Conservation (phyloP, 2,888 invertebrate species). For the Epicampocera succincta region DNA sequence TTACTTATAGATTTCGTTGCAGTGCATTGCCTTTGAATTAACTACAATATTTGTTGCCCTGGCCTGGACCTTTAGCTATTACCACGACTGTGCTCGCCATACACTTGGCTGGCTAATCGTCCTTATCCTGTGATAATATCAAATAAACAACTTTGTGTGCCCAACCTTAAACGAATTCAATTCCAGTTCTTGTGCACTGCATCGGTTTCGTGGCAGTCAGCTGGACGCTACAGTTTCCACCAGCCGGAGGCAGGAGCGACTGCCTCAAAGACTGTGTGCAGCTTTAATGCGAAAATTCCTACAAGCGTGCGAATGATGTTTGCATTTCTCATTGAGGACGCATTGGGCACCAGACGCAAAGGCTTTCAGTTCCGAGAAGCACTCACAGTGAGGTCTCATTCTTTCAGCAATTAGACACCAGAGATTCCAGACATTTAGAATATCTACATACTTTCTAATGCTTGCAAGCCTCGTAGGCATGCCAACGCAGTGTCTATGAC, state of each 20-base stretch:
- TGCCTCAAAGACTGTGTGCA: slow-evolving; percentile 17
- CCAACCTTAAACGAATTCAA: neutral
- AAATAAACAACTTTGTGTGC: neutral
- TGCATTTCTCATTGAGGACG: slow-evolving; percentile 11
- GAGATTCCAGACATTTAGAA: slow-evolving; percentile 19
- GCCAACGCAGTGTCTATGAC: neutral
- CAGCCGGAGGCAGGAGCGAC: slow-evolving; percentile 9
- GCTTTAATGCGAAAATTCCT: slow-evolving; percentile 39
- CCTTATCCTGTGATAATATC: neutral
- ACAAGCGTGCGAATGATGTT: neutral
- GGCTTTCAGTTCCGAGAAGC: slow-evolving; percentile 18
- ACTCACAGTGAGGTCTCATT: slow-evolving; percentile 36
- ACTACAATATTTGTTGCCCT: too few relatives aligned
- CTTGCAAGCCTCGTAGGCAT: neutral
- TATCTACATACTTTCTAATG: neutral
- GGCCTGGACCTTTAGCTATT: neutral
- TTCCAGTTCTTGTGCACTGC: slow-evolving; percentile 2
- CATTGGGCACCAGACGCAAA: too few relatives aligned
- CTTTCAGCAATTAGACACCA: slow-evolving; percentile 19
- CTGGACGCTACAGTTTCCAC: slow-evolving; percentile 52
- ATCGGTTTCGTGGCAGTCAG: slow-evolving; percentile 59
- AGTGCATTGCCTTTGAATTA: too few relatives aligned
- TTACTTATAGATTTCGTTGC: too few relatives aligned
- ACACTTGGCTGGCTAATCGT: slow-evolving; percentile 7
- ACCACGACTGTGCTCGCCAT: slow-evolving; percentile 8